Evolutionary conservation across 2,888 invertebrate species (phyloP), one percentile per base, ranked within the genome.

Genomic region (Meganola albula): DNA sequence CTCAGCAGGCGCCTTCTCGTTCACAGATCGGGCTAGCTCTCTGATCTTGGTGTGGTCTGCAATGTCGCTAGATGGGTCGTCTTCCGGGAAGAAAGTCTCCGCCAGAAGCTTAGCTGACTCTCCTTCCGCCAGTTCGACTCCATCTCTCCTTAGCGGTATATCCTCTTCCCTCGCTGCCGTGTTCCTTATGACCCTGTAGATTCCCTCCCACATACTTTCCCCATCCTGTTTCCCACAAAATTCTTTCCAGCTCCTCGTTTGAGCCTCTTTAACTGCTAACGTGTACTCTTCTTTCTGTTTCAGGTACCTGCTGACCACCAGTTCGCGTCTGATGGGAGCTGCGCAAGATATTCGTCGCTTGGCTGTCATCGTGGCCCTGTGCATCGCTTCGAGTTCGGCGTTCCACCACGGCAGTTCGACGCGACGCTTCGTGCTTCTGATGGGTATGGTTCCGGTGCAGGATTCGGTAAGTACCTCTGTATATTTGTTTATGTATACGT

Each of bases 201-300:
- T 29, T 9, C 30, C 31, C 31, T 27, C 34, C 31, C 7, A 40
- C 31, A 22, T 40, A 32, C 6, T 9, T 32, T 12, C 44, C 34
- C 7, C 40, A 33, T 31, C 37, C 39, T 2, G 45, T 12, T 2
- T 33, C 1, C 6, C 6, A 18, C 27, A 49, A 11, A 9, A 47
- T 6, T 6, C 13, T 27, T 10, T 27, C 26, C 12, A 29, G n/a
- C 7, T 16, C 6, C 4, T 13, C n/a, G n/a, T 11, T 12, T 12
- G 24, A n/a, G 31, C 20, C 12, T 3, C 11, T 8, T 2, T 7
- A 2, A 10, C 12, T 8, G 2, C 12, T 7, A 7, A 4, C 5
- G 24, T 11, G 14, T 31, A 31, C n/a, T 10, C 3, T 1, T 1
- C n/a, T 24, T 24, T 31, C 3, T 1, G 2, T 18, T 31, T 5